Evolutionary conservation across 2,888 invertebrate genomes (phyloP).

Genomic region (Aleiodes testaceus): DNA sequence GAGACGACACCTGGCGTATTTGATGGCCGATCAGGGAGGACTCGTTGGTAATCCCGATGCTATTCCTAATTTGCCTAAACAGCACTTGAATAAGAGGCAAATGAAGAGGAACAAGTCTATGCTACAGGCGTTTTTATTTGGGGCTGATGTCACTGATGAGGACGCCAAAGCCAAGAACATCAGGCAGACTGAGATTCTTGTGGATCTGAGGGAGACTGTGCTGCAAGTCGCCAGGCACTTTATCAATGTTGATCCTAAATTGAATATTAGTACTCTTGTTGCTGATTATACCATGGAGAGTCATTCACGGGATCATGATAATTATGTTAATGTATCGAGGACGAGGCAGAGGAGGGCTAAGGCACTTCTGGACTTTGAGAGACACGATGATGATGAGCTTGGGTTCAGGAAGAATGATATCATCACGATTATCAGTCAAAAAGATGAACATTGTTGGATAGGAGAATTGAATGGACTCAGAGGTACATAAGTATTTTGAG

Average conservation of each 20-base stretch:
- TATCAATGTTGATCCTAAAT: constrained; percentile 91
- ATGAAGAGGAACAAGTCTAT: constrained; percentile 93
- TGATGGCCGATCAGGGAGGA: constrained; percentile 97
- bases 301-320: constrained; percentile 94
- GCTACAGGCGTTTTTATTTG: constrained; percentile 90
- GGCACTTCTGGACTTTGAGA: constrained; percentile 96
- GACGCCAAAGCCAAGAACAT: constrained; percentile 96
- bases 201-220: constrained; percentile 97
- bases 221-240: constrained; percentile 95
- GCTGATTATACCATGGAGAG: constrained; percentile 98
- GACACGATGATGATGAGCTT: constrained; percentile 97
- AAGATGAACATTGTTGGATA: constrained; percentile 99
- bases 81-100: constrained; percentile 89
- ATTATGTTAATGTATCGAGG: constrained; percentile 93
- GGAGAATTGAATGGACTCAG: constrained; percentile 96
- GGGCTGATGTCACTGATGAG: constrained; percentile 84
- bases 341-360: constrained; percentile 93
- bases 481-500: constrained; percentile 72
- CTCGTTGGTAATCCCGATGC: constrained; percentile 93
- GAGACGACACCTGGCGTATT: constrained; percentile 92
- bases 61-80: constrained; percentile 93
- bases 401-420: constrained; percentile 99
- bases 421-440: constrained; percentile 96
- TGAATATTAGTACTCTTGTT: constrained; percentile 85
- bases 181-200: constrained; percentile 96